Evolutionary conservation across 2,797 vertebrate genomes (phyloP).

Genomic region (Coracias cyanogaster): DNA sequence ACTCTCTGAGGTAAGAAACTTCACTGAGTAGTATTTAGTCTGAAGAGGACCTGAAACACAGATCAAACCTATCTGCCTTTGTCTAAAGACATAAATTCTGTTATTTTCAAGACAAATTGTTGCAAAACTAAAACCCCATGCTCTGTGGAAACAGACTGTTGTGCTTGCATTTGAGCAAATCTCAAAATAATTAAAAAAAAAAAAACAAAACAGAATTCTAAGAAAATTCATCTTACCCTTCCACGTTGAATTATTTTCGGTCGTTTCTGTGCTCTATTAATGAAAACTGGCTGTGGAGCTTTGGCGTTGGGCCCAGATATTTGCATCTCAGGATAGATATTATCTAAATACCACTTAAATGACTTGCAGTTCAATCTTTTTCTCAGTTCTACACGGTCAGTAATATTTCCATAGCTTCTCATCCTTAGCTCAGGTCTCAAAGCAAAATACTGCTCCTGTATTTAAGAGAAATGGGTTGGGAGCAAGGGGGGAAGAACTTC

Average conservation of each 20-base stretch:
- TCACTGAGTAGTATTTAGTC: neutral
- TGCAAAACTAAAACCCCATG: neutral
- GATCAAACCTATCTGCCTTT: neutral
- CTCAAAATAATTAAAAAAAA: neutral
- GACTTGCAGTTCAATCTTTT: slow-evolving; percentile 87
- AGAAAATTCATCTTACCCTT: slow-evolving; percentile 82
- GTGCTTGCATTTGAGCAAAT: neutral
- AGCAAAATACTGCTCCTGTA: slow-evolving; percentile 92
- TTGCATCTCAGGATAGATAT: slow-evolving; percentile 96
- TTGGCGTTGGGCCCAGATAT: slow-evolving; percentile 85
- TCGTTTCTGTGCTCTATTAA: slow-evolving; percentile 88
- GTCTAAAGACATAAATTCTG: neutral
- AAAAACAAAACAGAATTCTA: neutral
- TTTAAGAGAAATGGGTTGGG: neutral
- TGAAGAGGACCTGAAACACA: neutral
- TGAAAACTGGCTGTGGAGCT: slow-evolving; percentile 85
- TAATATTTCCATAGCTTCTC: slow-evolving; percentile 88
- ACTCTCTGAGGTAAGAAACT: neutral
- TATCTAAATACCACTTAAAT: slow-evolving; percentile 95
- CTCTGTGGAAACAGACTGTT: neutral
- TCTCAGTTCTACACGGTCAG: slow-evolving; percentile 87
- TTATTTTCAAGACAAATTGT: neutral
- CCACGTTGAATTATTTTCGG: slow-evolving; percentile 91
- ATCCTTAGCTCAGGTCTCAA: slow-evolving; percentile 90
- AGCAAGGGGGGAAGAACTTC: neutral